Base-by-base conservation (phyloP, 2,113 vertebrate species). In the Sinocyclocheilus anophthalmus region DNA sequence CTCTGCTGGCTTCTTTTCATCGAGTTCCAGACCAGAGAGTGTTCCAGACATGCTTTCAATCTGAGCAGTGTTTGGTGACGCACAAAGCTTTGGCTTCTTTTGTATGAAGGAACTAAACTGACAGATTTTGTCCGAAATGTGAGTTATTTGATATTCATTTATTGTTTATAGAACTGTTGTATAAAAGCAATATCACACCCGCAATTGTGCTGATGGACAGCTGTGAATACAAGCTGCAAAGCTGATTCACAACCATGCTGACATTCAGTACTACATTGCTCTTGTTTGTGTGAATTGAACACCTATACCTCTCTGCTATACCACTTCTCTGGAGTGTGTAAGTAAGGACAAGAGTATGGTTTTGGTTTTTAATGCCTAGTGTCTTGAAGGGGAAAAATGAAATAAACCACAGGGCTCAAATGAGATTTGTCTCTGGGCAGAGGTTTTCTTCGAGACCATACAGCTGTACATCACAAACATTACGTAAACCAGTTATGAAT, bases 381-480 rank as follows among this genome's bases (percentile, higher is more conserved):
- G 48, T 48, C 45, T 8, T 42, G 39, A 8, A 30, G 39, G 39
- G 39, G 39, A 1, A 45, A 11, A 45, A 45, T 10, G 9, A 45
- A 45, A 45, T 10, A 45, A 45, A 2, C 8, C 9, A 45, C 42
- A 10, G 37, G 37, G 37, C 4, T 37, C 37, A 37, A 37, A 37
- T 37, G 37, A 5, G 9, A 10, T 80, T 63, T 42, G 12, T 42
- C 33, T 26, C 14, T 24, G 39, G 6, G 4, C n/a, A 10, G 13
- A 10, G 30, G 0, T 37, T 78, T 63, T 42, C 22, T 80, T 63
- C 1, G 22, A 80, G 13, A 42, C 33, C 33, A 63, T 45, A 61
- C 37, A 42, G 7, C 22, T 80, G 57, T 63, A 63, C 18, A 80
- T 37, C 77, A 42, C 22, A 80, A 63, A 42, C 57, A 55, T 78